These are phyloP conservation scores for Zelleria hepariella DNA, from an alignment of 2,888 invertebrate genomes.

Conservation along the genomic window DNA sequence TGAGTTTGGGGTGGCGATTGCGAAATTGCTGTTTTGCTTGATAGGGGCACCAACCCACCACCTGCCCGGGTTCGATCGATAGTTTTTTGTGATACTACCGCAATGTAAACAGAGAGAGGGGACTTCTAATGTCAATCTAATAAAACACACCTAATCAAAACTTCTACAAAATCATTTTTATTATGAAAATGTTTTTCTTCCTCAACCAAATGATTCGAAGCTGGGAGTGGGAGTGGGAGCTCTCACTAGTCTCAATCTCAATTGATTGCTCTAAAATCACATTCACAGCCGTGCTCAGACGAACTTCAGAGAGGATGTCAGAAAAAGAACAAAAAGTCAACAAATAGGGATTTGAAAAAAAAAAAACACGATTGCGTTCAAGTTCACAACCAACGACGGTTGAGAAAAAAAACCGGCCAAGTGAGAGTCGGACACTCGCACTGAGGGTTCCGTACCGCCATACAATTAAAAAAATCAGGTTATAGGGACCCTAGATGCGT, in stretches of 20 bases:
- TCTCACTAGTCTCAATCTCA: no score
- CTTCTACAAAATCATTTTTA: no score
- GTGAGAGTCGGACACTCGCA: no score
- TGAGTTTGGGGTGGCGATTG: not conserved
- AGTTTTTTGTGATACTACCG: not conserved
- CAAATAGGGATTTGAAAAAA: not conserved
- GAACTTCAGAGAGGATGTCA: not conserved
- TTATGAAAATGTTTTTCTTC: no score
- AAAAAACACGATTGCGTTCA: not conserved
- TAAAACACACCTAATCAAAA: no score
- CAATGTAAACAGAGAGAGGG: not conserved
- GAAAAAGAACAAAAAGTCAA: not conserved
- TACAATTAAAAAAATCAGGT: no score
- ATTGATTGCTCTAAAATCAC: no score
- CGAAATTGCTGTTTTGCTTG: conserved; percentile 8
- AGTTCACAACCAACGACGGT: not conserved
- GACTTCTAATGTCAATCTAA: not conserved
- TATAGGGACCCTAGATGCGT: no score
- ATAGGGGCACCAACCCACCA: conserved; percentile 11
- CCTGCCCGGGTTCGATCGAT: conserved; percentile 11
- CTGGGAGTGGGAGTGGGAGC: no score
- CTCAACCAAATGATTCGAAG: no score
- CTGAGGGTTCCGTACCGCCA: no score
- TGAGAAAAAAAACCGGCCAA: not conserved
- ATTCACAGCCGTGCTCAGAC: no score